Evolutionary conservation across 1,140 invertebrate species (phyloP).

Genomic region (Drosophila arizonae): DNA sequence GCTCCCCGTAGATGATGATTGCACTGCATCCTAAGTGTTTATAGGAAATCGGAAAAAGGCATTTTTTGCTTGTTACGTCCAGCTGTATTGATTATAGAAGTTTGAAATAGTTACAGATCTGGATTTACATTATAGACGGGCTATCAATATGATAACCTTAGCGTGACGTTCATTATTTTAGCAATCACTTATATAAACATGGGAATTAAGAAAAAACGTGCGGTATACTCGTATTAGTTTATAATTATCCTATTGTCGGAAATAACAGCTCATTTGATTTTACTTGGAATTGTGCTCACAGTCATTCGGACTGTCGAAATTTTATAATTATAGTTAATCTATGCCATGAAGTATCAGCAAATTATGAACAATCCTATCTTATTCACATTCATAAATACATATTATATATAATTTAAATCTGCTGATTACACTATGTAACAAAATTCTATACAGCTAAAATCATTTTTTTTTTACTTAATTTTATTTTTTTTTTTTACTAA

Average conservation of each 20-base stretch:
- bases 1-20: constrained; percentile 9
- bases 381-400: not conserved
- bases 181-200: not conserved
- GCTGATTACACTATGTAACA: too few species aligned
- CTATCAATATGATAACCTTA: not conserved
- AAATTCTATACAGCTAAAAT: too few species aligned
- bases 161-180: not conserved
- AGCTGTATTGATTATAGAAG: not conserved
- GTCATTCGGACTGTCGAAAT: not conserved
- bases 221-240: not conserved
- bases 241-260: too few species aligned
- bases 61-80: not conserved
- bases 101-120: not conserved
- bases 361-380: not conserved
- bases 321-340: constrained; percentile 12
- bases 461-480: too few species aligned
- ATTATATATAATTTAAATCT: not conserved
- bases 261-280: not conserved
- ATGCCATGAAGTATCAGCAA: not conserved
- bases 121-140: not conserved
- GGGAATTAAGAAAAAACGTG: too few species aligned
- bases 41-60: not conserved
- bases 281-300: not conserved
- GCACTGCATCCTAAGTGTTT: constrained; percentile 39
- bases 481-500: not conserved